These are phyloP conservation scores for Coleophora flavipennella DNA, from an alignment of 2,888 invertebrate genomes.

Conservation along the genomic window DNA sequence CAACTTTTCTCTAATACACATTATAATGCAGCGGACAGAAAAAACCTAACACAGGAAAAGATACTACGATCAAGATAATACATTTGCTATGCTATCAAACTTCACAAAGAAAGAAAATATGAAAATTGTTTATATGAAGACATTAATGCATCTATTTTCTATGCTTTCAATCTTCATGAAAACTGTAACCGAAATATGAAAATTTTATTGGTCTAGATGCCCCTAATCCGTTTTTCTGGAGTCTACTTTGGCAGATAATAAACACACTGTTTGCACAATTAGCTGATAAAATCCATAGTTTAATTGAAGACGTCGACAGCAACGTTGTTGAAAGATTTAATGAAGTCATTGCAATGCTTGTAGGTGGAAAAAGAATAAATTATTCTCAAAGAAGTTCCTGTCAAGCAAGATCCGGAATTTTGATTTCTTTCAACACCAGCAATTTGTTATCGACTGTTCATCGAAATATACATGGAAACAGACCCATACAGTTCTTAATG, in stretches of 20 bases:
- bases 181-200: constrained; percentile 9
- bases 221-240: constrained; percentile 9
- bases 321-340: constrained; percentile 27
- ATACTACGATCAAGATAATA: constrained; percentile 7
- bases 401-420: constrained; percentile 26
- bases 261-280: constrained; percentile 7
- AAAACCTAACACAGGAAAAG: constrained; percentile 6
- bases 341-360: constrained; percentile 24
- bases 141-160: constrained; percentile 6
- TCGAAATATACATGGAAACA: constrained; percentile 5
- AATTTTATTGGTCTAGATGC: constrained; percentile 8
- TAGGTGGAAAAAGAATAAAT: constrained; percentile 32
- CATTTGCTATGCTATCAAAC: constrained; percentile 3
- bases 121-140: constrained; percentile 6
- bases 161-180: constrained; percentile 6
- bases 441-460: constrained; percentile 6
- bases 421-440: constrained; percentile 22
- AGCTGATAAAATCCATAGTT: constrained; percentile 5
- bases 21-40: constrained; percentile 3
- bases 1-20: constrained; percentile 3
- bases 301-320: constrained; percentile 21
- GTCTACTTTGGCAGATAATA: constrained; percentile 1
- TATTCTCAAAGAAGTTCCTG: constrained; percentile 23
- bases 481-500: constrained; percentile 1
- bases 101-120: constrained; percentile 6